Conservation (phyloP, 1,140 invertebrate genomes). For the Rhopalosiphum padi region DNA sequence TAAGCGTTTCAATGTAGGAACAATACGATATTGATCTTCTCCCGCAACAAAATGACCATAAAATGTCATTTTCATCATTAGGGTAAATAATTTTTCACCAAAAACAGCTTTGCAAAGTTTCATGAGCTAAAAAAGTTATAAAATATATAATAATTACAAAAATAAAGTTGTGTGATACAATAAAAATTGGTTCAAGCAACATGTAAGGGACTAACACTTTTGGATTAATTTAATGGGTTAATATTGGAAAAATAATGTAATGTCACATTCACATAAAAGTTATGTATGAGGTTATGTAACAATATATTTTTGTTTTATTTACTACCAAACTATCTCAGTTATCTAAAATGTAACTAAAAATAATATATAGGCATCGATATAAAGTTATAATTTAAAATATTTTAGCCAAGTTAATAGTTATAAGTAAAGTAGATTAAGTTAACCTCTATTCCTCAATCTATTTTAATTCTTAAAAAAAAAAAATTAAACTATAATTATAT, state of each 20-base stretch:
- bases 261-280: too few relatives aligned
- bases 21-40: slow-evolving; percentile 86
- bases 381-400: too few relatives aligned
- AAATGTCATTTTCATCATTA: slow-evolving; percentile 93
- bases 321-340: too few relatives aligned
- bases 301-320: too few relatives aligned
- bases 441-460: not conserved
- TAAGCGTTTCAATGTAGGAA: slow-evolving; percentile 82
- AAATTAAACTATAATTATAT: not conserved
- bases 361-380: too few relatives aligned
- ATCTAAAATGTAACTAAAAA: too few relatives aligned
- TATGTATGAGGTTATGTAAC: too few relatives aligned
- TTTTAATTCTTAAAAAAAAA: not conserved
- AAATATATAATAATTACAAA: slow-evolving; percentile 56
- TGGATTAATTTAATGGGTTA: not conserved
- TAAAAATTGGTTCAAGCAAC: not conserved
- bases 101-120: slow-evolving; percentile 80
- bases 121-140: slow-evolving; percentile 79
- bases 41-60: slow-evolving; percentile 99
- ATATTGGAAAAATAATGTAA: too few relatives aligned
- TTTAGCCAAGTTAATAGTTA: too few relatives aligned
- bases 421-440: not conserved
- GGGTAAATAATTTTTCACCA: slow-evolving; percentile 84
- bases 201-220: not conserved
- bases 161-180: not conserved